Evolutionary conservation across 1,140 invertebrate genomes (phyloP).

Genomic region (Caenorhabditis elegans): WBcel235 BX284605.5:3120501-3121000

Average conservation of each 20-base stretch:
- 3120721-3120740: not conserved
- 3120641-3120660: not conserved
- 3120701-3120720: not conserved
- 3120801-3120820: not conserved
- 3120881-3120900: not conserved
- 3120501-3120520: not conserved
- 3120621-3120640: constrained; percentile 4
- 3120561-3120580: not conserved
- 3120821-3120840: not conserved
- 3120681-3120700: not conserved
- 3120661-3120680: not conserved
- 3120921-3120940: too few species aligned
- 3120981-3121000: not conserved
- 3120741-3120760: not conserved
- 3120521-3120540: not conserved
- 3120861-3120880: not conserved
- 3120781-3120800: not conserved
- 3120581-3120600: not conserved
- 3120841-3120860: not conserved
- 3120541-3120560: not conserved
- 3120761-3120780: not conserved
- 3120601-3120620: too few species aligned
- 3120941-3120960: too few species aligned
- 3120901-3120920: not conserved
- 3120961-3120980: not conserved